Base-by-base conservation (phyloP, 2,888 invertebrate genomes). In the Pediacus dermestoides region DNA sequence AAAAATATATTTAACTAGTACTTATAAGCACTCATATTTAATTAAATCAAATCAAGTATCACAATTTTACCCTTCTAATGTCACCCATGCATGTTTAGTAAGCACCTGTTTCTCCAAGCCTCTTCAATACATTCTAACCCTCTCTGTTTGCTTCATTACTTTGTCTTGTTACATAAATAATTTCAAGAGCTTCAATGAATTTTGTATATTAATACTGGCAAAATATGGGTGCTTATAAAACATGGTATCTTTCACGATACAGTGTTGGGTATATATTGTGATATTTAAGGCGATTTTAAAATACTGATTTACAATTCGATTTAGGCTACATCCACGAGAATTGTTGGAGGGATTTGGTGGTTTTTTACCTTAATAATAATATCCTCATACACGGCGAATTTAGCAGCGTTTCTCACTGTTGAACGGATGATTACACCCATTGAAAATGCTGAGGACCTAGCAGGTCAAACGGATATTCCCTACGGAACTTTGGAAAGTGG, bases 361-460 rank as follows among this genome's bases (percentile, higher is more conserved):
- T 91, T 92, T 65, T 91, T 92, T 68, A 90, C 89, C 0, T 72
- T 92, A 15, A 90, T 92, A 55, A 88, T 92, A 52, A 88, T 91
- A 50, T 87, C 89, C 1, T 91, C 91, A 2, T 92, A 92, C 68
- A 92, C 91, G 1, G 92, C 92, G 7, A 92, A 93, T 68, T 72
- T 93, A 55, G 92, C 92, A 0, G 92, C 92, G 12, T 93, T 92
- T 67, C 72, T 92, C 13, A 93, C 92, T 0, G 90, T 92, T 0
- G 90, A 91, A 63, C 72, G 89, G 37, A 88, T 89, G 87, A 85
- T 84, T 30, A 86, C 88, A 16, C 88, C 89, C 0, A 90, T 91
- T 36, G 83, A 90, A 64, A 84, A 82, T 61, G 85, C 88, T 0
- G 88, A 89, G 55, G 92, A 91, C 67, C 73, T 92, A 44, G 86